A percentile compares a stretch with the other conserved stretches of the same genome.
Evolutionary conservation across 2,888 invertebrate species (phyloP).

Genomic region (Penaeus monodon): DNA sequence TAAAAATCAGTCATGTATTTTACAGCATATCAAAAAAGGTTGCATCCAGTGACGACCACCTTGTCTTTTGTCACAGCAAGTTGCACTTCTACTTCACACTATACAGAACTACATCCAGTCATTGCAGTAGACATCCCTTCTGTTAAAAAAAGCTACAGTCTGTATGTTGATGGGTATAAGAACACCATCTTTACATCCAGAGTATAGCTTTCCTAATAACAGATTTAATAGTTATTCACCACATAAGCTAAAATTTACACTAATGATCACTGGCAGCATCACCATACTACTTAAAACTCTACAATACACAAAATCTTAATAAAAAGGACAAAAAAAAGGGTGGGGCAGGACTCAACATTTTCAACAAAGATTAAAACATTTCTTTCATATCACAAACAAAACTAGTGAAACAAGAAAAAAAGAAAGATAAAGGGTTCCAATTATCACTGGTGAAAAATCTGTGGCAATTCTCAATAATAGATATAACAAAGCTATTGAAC

Average conservation of each 20-base stretch:
- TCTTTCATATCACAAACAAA: conserved; percentile 43
- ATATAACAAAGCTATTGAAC: not conserved
- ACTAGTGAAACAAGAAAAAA: conserved; percentile 20
- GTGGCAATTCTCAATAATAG: too few species aligned
- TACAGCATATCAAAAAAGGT: conserved; percentile 49
- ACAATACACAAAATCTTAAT: conserved; percentile 38
- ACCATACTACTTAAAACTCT: conserved; percentile 37
- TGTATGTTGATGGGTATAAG: conserved; percentile 6
- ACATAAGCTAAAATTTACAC: conserved; percentile 37
- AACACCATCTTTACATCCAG: conserved; percentile 8
- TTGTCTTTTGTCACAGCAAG: conserved; percentile 44
- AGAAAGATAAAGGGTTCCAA: conserved; percentile 13
- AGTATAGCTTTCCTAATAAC: conserved; percentile 26
- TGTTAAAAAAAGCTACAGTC: conserved; percentile 27
- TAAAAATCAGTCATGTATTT: conserved; percentile 53
- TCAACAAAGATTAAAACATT: conserved; percentile 36
- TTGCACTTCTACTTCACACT: conserved; percentile 42
- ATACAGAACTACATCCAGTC: conserved; percentile 38
- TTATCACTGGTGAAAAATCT: too few species aligned
- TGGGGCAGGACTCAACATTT: conserved; percentile 32
- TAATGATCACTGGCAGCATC: conserved; percentile 48
- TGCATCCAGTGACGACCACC: conserved; percentile 47
- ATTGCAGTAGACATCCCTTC: conserved; percentile 20
- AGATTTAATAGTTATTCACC: conserved; percentile 11
- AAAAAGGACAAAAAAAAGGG: conserved; percentile 33